Base-by-base conservation (phyloP, 92 coral and sea anemone species). In the Desmophyllum pertusum region DNA sequence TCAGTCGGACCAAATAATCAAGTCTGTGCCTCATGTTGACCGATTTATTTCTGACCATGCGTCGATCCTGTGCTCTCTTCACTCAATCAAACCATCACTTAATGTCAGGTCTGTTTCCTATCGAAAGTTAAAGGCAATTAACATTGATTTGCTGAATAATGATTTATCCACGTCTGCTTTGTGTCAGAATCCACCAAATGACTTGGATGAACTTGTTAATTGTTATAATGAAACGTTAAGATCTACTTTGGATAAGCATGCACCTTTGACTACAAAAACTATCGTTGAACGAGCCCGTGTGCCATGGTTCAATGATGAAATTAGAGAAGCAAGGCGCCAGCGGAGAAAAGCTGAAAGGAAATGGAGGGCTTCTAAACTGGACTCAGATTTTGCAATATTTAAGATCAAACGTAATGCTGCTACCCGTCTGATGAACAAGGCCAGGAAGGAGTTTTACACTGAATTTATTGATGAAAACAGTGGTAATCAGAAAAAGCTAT, bases 251-350 rank as follows among this genome's bases (percentile, higher is more conserved):
- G 85, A 89, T 50, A 84, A 84, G 74, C 88, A 89, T 48, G 88
- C 92, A 18, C 92, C 88, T 29, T 61, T 78, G 39, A 69, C 29
- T 33, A 79, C 85, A 39, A 78, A 50, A 27, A 84, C 81, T 25
- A 89, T 51, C n/a, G 79, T 89, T 29, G 29, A 35, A 65, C 66
- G 92, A 46, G 86, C 85, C 13, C 85, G 82, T 78, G 92, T 89
- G 18, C 92, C 88, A 14, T 83, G 86, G 88, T 84, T 77, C 33
- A 84, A 48, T 37, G 86, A 89, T 65, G 85, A 89, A 38, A 78
- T 89, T 33, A 84, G 80, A 67, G 53, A 84, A 62, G 92, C 82
- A 4, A 89, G 84, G 75, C 73, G 86, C 36, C 46, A 84, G 53
- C 63, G 86, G 19, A 55, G 88, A 51, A 89, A 78, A 36, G 92